These are phyloP conservation scores for Silurus aristotelis DNA, from an alignment of 2,797 vertebrate species.

Conservation along the genomic window DNA sequence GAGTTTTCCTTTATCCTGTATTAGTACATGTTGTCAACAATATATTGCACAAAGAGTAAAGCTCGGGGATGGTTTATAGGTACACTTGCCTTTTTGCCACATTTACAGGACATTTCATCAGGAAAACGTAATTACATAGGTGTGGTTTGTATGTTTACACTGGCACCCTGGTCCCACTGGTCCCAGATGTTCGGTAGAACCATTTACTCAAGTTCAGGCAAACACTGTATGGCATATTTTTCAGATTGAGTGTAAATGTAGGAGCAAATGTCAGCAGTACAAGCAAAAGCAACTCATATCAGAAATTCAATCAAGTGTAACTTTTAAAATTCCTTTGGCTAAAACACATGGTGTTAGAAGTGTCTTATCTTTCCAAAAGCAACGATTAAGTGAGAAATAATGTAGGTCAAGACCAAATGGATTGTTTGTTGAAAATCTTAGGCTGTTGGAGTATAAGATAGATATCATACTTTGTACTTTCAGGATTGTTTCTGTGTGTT, in stretches of 20 bases:
- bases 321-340: neutral
- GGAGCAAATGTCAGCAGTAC: constrained; percentile 10
- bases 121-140: neutral
- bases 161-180: neutral
- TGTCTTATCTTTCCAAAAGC: neutral
- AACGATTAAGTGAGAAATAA: neutral
- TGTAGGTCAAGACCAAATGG: neutral
- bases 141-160: neutral
- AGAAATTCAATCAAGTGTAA: neutral
- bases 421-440: neutral
- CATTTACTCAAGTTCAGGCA: neutral
- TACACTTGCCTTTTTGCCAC: neutral
- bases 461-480: neutral
- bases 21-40: neutral
- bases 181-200: neutral
- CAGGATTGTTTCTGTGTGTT: neutral
- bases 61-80: neutral
- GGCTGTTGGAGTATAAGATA: neutral
- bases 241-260: neutral
- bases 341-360: neutral
- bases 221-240: neutral
- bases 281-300: neutral
- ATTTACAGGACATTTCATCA: neutral
- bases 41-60: neutral
- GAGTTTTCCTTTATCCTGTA: neutral